Percentiles rank a stretch among this genome's conserved stretches.
These are phyloP conservation scores for Eurytoma californica DNA, from an alignment of 2,888 invertebrate species.

Conservation along the genomic window DNA sequence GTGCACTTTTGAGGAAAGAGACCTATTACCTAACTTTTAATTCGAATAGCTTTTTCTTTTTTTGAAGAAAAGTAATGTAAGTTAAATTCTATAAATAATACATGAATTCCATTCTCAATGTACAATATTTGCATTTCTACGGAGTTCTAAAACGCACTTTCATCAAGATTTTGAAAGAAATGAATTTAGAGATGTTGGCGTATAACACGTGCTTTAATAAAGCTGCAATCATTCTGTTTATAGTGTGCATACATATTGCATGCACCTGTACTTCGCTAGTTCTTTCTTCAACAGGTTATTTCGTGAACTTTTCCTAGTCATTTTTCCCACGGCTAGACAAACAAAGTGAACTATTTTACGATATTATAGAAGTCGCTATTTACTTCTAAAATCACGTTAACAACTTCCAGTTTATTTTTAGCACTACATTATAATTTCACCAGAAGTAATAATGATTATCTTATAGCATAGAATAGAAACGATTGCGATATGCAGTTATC, in stretches of 20 bases:
- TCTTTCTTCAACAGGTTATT: not conserved
- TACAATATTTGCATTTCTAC: not conserved
- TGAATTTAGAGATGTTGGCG: slow-evolving; percentile 18
- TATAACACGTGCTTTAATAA: not conserved
- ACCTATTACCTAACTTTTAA: slow-evolving; percentile 1
- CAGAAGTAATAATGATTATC: too few species aligned
- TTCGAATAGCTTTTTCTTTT: not conserved
- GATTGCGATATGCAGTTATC: too few species aligned
- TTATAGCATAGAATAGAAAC: too few species aligned
- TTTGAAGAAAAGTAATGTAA: not conserved
- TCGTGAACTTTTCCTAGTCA: too few species aligned
- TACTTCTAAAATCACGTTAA: too few species aligned
- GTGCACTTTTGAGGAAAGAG: too few species aligned
- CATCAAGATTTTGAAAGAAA: slow-evolving; percentile 25
- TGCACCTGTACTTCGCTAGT: not conserved
- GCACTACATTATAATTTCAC: too few species aligned
- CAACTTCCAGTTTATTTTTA: too few species aligned
- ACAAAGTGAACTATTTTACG: too few species aligned
- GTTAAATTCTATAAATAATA: slow-evolving; percentile 21
- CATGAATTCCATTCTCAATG: slow-evolving; percentile 9
- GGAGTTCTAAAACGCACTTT: not conserved
- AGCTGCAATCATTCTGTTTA: not conserved
- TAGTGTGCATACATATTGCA: not conserved
- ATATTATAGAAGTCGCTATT: too few species aligned
- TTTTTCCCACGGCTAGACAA: too few species aligned